Conservation (phyloP, 2,113 vertebrate genomes). For the Ibidorhyncha struthersii region DNA sequence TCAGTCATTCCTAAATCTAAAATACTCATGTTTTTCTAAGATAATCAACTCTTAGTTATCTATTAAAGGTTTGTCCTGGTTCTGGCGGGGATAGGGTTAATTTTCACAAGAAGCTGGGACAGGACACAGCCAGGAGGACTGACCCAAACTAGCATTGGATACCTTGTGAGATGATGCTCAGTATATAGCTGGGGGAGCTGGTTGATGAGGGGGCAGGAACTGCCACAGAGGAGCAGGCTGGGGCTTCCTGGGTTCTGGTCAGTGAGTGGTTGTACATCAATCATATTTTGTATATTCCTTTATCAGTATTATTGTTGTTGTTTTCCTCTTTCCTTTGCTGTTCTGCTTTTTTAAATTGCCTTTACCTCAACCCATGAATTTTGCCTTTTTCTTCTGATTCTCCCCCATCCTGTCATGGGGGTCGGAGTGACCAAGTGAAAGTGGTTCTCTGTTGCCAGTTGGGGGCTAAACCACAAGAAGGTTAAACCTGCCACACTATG, state of each 20-base stretch:
- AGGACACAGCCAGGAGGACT: not conserved
- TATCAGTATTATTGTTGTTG: not conserved
- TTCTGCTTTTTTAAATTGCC: not conserved
- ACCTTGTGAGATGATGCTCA: not conserved
- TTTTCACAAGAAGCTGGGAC: not conserved
- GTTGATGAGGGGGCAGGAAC: not conserved
- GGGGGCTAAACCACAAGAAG: not conserved
- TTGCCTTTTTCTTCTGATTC: not conserved
- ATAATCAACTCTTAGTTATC: not conserved
- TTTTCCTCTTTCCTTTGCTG: not conserved
- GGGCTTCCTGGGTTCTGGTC: not conserved
- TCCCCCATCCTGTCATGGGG: not conserved
- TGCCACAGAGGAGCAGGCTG: not conserved
- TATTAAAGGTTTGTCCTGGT: not conserved
- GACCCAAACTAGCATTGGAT: not conserved
- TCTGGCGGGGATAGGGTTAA: not conserved
- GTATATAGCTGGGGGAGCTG: not conserved
- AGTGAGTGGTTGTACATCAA: not conserved
- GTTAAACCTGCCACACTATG: not conserved
- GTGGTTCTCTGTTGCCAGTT: not conserved
- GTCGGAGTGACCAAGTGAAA: too few relatives aligned
- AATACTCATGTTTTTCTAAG: not conserved
- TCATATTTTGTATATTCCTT: not conserved
- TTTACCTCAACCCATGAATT: not conserved
- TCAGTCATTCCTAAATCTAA: not conserved